These are phyloP conservation scores for Catharus fuscescens DNA, from an alignment of 2,113 vertebrate genomes.

Conservation along the genomic window DNA sequence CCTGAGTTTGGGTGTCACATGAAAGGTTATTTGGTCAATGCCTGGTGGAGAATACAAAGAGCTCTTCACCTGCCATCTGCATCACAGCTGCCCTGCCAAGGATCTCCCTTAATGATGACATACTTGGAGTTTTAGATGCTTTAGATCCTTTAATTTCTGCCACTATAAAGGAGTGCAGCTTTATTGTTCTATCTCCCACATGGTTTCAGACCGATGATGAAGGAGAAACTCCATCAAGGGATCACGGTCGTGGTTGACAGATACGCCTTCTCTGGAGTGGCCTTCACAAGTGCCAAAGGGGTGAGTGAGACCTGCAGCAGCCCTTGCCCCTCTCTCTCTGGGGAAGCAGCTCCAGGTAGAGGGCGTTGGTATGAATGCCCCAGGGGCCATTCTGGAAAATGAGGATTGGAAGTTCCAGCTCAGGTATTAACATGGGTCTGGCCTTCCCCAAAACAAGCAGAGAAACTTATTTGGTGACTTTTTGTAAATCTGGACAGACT, in stretches of 20 bases:
- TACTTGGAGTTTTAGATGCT: neutral
- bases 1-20: neutral
- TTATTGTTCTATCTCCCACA: neutral
- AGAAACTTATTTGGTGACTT: neutral
- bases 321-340: neutral
- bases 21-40: neutral
- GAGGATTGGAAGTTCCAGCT: neutral
- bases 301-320: constrained; percentile 72
- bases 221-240: constrained; percentile 86
- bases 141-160: neutral
- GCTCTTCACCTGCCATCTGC: neutral
- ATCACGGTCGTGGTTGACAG: constrained; percentile 89
- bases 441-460: neutral
- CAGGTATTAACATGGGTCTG: rapidly evolving
- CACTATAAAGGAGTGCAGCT: neutral
- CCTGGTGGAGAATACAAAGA: neutral
- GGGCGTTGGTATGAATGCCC: rapidly evolving
- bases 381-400: neutral
- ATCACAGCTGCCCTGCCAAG: neutral
- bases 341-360: neutral
- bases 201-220: constrained; percentile 72
- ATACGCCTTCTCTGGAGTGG: constrained; percentile 95
- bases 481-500: neutral
- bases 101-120: neutral
- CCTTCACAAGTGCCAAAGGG: constrained; percentile 92